These are phyloP conservation scores for Solenopsis fugax DNA, from an alignment of 1,140 invertebrate species.

Conservation along the genomic window DNA sequence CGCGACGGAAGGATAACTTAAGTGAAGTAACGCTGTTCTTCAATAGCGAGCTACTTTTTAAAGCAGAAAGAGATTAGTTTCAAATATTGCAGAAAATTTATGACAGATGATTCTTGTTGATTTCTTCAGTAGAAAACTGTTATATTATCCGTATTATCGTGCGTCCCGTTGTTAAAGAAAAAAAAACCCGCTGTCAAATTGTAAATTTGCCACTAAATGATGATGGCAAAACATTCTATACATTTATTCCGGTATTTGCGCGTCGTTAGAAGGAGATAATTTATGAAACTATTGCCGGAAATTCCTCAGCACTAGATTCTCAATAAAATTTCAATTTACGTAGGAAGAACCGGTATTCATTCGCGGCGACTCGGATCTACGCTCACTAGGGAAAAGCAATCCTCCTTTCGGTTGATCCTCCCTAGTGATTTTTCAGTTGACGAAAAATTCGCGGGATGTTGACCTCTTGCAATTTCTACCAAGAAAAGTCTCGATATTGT, in stretches of 20 bases:
- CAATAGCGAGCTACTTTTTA: constrained; percentile 25
- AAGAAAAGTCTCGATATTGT: constrained; percentile 14
- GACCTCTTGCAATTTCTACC: neutral
- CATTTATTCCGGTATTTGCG: neutral
- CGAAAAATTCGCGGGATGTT: neutral
- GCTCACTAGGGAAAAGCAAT: neutral
- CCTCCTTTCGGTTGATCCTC: neutral
- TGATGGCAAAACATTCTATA: neutral
- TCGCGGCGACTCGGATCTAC: neutral
- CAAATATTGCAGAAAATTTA: neutral
- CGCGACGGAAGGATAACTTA: neutral
- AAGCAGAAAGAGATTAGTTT: neutral
- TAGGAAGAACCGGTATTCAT: neutral
- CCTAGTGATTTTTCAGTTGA: neutral
- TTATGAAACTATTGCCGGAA: constrained; percentile 7
- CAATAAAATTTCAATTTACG: constrained; percentile 36
- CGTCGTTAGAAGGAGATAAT: constrained; percentile 9
- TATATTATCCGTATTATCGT: no score
- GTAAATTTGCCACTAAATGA: constrained; percentile 2
- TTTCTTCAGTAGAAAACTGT: neutral
- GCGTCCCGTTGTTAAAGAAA: neutral
- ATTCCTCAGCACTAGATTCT: constrained; percentile 14
- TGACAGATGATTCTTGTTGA: neutral
- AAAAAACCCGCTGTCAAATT: constrained; percentile 4
- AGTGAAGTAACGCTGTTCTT: constrained; percentile 5